Evolutionary conservation across 1,140 invertebrate genomes (phyloP).

Genomic region (Mylabris phalerata): DNA sequence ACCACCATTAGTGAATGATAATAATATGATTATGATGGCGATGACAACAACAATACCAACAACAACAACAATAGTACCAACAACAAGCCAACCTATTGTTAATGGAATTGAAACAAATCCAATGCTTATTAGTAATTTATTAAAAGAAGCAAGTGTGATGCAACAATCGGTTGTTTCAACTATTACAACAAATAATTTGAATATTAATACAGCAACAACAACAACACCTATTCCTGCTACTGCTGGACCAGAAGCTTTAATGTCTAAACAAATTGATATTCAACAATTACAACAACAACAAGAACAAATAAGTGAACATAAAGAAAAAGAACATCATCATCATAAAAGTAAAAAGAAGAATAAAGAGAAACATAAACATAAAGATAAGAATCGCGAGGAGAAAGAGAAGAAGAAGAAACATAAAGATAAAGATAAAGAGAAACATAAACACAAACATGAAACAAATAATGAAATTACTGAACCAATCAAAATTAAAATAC

Average conservation of each 20-base stretch:
- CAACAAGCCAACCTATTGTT: slow-evolving; percentile 18
- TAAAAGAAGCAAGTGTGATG: slow-evolving; percentile 35
- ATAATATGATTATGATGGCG: slow-evolving; percentile 12
- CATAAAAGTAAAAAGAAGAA: slow-evolving; percentile 57
- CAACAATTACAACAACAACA: neutral
- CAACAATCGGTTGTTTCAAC: slow-evolving; percentile 4
- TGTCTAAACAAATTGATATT: neutral
- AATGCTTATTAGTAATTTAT: slow-evolving; percentile 36
- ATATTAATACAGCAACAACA: too few relatives aligned
- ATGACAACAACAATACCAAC: neutral
- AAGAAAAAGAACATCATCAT: slow-evolving; percentile 44
- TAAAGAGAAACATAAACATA: slow-evolving; percentile 60
- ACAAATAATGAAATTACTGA: slow-evolving; percentile 37
- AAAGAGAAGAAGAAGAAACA: slow-evolving; percentile 55
- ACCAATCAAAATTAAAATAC: slow-evolving; percentile 60
- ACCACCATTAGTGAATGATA: slow-evolving; percentile 34
- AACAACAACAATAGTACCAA: neutral
- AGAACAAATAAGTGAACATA: slow-evolving; percentile 24
- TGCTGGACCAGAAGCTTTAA: neutral
- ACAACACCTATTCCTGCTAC: slow-evolving; percentile 5
- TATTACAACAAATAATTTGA: neutral
- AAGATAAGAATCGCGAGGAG: slow-evolving; percentile 48
- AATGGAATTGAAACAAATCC: slow-evolving; percentile 40
- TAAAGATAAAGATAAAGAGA: slow-evolving; percentile 52
- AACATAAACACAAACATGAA: slow-evolving; percentile 50